Evolutionary conservation across 2,113 vertebrate species (phyloP), one percentile per base, ranked within the genome.

Genomic region (Hemiscyllium ocellatum): DNA sequence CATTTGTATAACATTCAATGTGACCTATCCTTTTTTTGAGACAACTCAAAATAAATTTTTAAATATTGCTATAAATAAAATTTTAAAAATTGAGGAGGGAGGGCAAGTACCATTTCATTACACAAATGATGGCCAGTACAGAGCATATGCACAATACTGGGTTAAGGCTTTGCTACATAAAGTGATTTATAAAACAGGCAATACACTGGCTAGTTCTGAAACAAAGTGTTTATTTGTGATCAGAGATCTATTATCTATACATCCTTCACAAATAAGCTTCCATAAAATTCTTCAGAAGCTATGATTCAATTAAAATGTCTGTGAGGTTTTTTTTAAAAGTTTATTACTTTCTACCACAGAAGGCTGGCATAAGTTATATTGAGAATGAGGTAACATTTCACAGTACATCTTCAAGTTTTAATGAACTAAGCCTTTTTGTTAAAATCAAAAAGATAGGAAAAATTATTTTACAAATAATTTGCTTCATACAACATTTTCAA

Each of bases 361-460:
- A 98, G 97, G 97, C 97, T 98, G 97, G 97, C 98, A 98, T 98
- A 98, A 98, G 98, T 98, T 98, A 98, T 98, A 98, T 97, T 96
- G 97, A 98, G 98, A 98, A 98, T 98, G 98, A 99, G 98, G 99
- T 99, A 99, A 99, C 98, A 98, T 98, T 99, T 99, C 98, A 99
- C 99, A 99, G 99, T 99, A 99, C 97, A 99, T 98, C 98, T 99
- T 99, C 98, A 99, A 99, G 98, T 99, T 98, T 97, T 98, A 98
- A 98, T 99, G 98, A 99, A 99, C 97, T 98, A 98, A 98, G 94
- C 94, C 94, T 97, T 97, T 96, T 98, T 97, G 97, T 98, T 98
- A 98, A 98, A 98, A 98, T 98, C 97, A 98, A 97, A 98, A 97
- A 97, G 97, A 98, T 98, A 98, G 98, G 97, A 97, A 98, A 98